phyloP scores from a whole-genome alignment of 2,888 invertebrate species.

The Parasteatoda lunata region DNA sequence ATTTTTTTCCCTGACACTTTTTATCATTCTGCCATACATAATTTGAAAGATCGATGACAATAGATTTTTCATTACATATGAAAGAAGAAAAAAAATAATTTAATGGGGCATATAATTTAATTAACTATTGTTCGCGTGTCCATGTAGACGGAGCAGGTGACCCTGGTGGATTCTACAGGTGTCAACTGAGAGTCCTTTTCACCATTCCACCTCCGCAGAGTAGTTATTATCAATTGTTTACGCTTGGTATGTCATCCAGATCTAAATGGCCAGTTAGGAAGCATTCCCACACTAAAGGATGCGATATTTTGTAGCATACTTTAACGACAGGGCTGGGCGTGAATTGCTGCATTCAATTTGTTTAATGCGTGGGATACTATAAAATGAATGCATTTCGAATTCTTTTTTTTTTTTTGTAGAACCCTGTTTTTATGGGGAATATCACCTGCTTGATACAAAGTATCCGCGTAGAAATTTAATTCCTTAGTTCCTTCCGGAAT shows the following conservation, averaged over 20 bases:
- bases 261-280: slow-evolving; percentile 21
- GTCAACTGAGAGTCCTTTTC: background rate
- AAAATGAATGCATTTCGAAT: too few relatives aligned
- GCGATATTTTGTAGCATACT: slow-evolving; percentile 18
- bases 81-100: too few relatives aligned
- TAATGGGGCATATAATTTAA: too few relatives aligned
- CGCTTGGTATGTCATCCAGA: slow-evolving; percentile 51
- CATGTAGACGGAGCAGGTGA: background rate
- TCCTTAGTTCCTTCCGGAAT: too few relatives aligned
- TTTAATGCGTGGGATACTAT: slow-evolving; percentile 11
- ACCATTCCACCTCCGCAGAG: slow-evolving; percentile 12
- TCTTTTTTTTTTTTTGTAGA: background rate
- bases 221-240: slow-evolving; percentile 43
- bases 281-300: slow-evolving; percentile 20
- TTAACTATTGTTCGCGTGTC: too few relatives aligned
- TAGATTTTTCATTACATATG: background rate
- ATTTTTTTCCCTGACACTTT: too few relatives aligned
- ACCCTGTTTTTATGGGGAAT: too few relatives aligned
- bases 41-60: too few relatives aligned
- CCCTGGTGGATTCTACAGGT: background rate
- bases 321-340: slow-evolving; percentile 24
- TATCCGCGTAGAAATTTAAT: too few relatives aligned
- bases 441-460: too few relatives aligned
- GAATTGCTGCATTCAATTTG: slow-evolving; percentile 10
- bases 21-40: too few relatives aligned